Percentiles rank a stretch among this genome's conserved stretches.
Evolutionary conservation across 2,888 invertebrate species (phyloP).

Genomic region (Nephrotoma guestfalica): DNA sequence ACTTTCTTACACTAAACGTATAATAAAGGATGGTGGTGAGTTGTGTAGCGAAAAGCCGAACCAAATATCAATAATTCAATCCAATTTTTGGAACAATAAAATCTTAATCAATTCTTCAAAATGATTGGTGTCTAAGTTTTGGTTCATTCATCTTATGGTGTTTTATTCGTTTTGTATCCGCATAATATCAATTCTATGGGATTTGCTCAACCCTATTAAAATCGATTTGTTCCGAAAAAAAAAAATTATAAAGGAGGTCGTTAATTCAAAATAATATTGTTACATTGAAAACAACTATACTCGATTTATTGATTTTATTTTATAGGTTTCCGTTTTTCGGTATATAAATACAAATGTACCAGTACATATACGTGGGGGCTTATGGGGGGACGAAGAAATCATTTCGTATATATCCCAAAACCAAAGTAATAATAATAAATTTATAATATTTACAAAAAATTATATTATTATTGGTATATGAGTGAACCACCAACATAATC

Average conservation of each 20-base stretch:
- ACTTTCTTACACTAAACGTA: neutral
- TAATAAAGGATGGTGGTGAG: neutral
- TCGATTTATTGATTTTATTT: neutral
- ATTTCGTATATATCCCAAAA: neutral
- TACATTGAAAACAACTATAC: neutral
- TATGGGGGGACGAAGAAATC: neutral
- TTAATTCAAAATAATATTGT: neutral
- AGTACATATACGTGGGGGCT: neutral
- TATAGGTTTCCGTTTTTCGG: too few relatives aligned
- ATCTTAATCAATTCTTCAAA: neutral
- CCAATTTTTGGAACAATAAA: too few relatives aligned
- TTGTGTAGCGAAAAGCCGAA: neutral
- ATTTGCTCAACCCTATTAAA: too few relatives aligned
- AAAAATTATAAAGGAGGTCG: too few relatives aligned
- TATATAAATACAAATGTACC: too few relatives aligned
- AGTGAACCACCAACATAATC: neutral
- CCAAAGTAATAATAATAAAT: neutral
- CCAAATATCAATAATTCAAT: neutral
- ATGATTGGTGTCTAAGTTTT: neutral
- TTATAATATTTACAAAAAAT: neutral
- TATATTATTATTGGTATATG: neutral
- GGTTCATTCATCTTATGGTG: too few relatives aligned
- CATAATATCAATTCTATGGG: too few relatives aligned
- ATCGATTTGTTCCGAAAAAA: too few relatives aligned
- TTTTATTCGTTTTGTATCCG: too few relatives aligned